Percentiles rank a stretch among this genome's conserved stretches.
Conservation (phyloP, 2,113 vertebrate genomes). For the Chaetops frenatus region DNA sequence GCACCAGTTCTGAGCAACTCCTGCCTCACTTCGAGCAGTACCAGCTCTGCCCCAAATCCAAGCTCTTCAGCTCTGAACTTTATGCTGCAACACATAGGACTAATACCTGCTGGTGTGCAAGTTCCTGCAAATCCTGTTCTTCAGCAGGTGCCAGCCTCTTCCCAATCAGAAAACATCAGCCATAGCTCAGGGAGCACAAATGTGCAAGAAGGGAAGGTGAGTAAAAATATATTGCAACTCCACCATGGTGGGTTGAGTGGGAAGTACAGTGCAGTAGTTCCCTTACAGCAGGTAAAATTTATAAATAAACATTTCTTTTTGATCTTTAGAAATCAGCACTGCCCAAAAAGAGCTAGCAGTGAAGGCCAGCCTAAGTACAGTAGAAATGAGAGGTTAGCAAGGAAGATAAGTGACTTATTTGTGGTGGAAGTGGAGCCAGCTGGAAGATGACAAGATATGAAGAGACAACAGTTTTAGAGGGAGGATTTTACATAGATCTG, state of each 20-base stretch:
- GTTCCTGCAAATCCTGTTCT: conserved; percentile 39
- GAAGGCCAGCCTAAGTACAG: not conserved
- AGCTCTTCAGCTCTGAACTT: conserved; percentile 89
- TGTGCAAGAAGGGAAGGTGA: conserved; percentile 72
- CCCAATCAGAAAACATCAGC: conserved; percentile 54
- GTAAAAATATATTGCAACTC: conserved; percentile 59
- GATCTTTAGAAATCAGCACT: not conserved
- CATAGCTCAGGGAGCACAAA: conserved; percentile 37
- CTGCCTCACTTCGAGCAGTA: conserved; percentile 44
- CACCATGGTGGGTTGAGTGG: conserved; percentile 18
- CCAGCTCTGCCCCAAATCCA: conserved; percentile 66
- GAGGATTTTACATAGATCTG: not conserved
- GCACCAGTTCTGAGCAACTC: conserved; percentile 63
- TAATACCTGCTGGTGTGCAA: conserved; percentile 75
- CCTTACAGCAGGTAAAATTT: conserved; percentile 69
- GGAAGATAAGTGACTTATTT: not conserved
- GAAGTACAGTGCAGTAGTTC: conserved; percentile 61
- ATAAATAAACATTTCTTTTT: not conserved
- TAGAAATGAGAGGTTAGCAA: not conserved
- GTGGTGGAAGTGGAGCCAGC: not conserved
- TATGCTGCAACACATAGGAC: conserved; percentile 86
- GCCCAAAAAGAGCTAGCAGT: not conserved
- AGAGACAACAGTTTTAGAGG: not conserved
- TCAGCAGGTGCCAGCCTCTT: conserved; percentile 38
- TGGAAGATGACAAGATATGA: not conserved